phyloP scores from a whole-genome alignment of 2,797 vertebrate genomes.

The Aselliscus stoliczkanus region DNA sequence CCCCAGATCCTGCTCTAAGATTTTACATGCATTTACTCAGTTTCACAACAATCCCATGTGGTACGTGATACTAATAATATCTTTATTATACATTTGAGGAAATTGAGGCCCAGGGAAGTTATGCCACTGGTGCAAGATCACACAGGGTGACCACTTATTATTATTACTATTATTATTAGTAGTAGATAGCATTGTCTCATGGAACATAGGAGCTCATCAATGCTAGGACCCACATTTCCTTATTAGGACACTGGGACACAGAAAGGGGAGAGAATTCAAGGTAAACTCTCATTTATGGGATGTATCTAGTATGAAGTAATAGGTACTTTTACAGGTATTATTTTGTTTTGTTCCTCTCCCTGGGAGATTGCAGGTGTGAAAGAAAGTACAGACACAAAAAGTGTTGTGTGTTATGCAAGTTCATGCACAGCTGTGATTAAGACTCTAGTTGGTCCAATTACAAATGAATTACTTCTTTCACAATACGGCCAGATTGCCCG shows the following conservation, averaged over 20 bases:
- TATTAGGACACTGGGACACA: neutral
- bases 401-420: neutral
- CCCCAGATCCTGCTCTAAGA: neutral
- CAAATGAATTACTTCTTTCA: neutral
- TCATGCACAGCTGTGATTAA: neutral
- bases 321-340: neutral
- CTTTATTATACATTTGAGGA: neutral
- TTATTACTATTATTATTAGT: no score
- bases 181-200: no score
- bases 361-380: neutral
- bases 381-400: neutral
- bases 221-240: neutral
- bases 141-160: neutral
- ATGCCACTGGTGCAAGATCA: neutral
- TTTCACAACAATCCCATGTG: neutral
- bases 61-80: neutral
- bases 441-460: neutral
- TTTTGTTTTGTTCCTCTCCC: neutral
- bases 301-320: neutral
- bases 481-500: rapidly evolving
- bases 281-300: neutral
- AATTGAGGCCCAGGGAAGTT: neutral
- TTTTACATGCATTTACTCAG: neutral
- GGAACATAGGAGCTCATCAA: rapidly evolving
- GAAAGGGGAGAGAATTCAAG: neutral